phyloP scores from a whole-genome alignment of 1,140 invertebrate species.

The Thereuonema tuberculata region DNA sequence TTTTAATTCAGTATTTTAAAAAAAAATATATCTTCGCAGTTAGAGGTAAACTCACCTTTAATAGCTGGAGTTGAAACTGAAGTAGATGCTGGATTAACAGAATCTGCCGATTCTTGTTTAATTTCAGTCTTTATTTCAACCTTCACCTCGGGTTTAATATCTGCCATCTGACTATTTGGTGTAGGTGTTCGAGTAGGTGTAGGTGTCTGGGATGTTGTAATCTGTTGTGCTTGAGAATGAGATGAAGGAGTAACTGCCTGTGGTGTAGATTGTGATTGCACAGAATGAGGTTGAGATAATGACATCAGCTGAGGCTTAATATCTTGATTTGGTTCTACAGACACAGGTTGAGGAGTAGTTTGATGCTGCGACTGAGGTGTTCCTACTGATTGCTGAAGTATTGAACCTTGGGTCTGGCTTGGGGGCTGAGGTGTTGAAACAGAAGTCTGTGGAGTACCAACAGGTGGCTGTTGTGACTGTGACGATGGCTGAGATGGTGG shows the following conservation, averaged over 20 bases:
- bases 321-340: not conserved
- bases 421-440: not conserved
- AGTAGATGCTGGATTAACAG: not conserved
- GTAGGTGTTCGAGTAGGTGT: conserved; percentile 10
- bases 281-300: not conserved
- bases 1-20: too few species aligned
- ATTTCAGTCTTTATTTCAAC: conserved; percentile 15
- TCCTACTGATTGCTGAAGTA: conserved; percentile 1
- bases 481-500: not conserved
- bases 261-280: conserved; percentile 14
- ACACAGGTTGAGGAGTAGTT: not conserved
- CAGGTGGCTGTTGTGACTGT: not conserved
- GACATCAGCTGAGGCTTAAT: not conserved
- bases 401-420: not conserved
- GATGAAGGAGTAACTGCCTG: conserved; percentile 14
- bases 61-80: conserved; percentile 8
- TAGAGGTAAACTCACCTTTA: conserved; percentile 12
- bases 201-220: conserved; percentile 10
- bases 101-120: conserved; percentile 12
- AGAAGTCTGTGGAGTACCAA: not conserved
- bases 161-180: conserved; percentile 13
- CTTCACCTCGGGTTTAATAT: conserved; percentile 3
- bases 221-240: conserved; percentile 17
- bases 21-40: not conserved
- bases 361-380: not conserved